Evolutionary conservation across 2,113 vertebrate species (phyloP), one percentile per base, ranked within the genome.

Genomic region (Psephotus haematonotus): DNA sequence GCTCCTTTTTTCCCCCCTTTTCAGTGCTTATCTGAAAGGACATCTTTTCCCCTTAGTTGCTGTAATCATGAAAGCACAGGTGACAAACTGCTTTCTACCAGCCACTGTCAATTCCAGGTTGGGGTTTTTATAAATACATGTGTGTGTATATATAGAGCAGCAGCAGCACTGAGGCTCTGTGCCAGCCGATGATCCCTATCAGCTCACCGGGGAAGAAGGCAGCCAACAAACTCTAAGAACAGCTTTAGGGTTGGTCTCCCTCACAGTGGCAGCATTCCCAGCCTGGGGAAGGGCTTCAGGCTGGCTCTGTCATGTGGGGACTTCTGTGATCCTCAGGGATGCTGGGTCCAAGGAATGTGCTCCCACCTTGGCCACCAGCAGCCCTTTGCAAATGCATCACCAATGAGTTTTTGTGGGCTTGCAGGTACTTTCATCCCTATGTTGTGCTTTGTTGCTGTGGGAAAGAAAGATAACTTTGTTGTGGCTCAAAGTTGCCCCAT

Each of bases 11-110:
- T 15, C 9, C 67, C 93, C 87, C 68, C 68, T 70, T 96, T 97
- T 93, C 96, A 92, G 68, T 90, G 96, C 96, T 97, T 98, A 98
- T 98, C 98, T 97, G 97, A 98, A 98, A 98, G 97, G 98, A 97
- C 97, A 98, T 98, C 98, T 97, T 95, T 82, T 52, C 94, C 97
- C 95, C 97, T 97, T 94, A 83, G 97, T 93, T 85, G 92, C 96
- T 81, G 95, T 96, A 97, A 94, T 98, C 97, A 97, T 97, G 93
- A 98, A 98, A 98, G 97, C 97, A 69, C 97, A 97, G 97, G 98
- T 98, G 98, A 98, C 96, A 98, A 97, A 97, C 97, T 57, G 96
- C 97, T 95, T 94, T 84, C 19, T 96, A 78, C 67, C 93, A 91
- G 43, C 95, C 97, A 88, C 46, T 95, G 67, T 93, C 97, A 68